Conservation (phyloP, 2,888 invertebrate genomes). For the Cinara cedri region DNA sequence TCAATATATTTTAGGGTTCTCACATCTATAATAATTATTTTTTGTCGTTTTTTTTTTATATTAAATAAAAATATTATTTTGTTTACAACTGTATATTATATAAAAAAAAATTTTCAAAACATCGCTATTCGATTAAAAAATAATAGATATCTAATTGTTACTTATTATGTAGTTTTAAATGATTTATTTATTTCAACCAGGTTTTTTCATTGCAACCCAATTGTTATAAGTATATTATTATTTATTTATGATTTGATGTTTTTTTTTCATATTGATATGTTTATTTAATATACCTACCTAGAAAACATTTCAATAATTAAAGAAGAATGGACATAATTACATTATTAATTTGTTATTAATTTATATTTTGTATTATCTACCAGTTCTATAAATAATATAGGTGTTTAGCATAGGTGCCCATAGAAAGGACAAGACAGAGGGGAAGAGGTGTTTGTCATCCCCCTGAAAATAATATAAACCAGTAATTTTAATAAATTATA, state of each 20-base stretch:
- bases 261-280: background rate
- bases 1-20: conserved; percentile 45
- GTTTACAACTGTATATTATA: background rate
- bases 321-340: background rate
- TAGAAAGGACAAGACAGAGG: no score
- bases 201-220: background rate
- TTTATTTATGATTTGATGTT: conserved; percentile 20
- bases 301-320: conserved; percentile 13
- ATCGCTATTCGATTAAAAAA: background rate
- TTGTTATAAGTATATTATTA: conserved; percentile 13
- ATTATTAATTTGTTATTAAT: background rate
- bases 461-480: no score
- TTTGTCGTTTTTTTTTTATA: background rate
- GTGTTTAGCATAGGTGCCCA: no score
- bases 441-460: no score
- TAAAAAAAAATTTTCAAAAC: background rate
- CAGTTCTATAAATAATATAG: no score
- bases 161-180: background rate
- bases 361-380: no score
- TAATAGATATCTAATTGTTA: background rate
- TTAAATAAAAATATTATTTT: conserved; percentile 14
- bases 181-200: background rate
- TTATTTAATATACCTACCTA: conserved; percentile 20
- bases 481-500: no score
- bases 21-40: background rate